Percentiles rank a stretch among this genome's conserved stretches.
phyloP scores from a whole-genome alignment of 1,140 invertebrate species.

The Notospermus geniculatus region DNA sequence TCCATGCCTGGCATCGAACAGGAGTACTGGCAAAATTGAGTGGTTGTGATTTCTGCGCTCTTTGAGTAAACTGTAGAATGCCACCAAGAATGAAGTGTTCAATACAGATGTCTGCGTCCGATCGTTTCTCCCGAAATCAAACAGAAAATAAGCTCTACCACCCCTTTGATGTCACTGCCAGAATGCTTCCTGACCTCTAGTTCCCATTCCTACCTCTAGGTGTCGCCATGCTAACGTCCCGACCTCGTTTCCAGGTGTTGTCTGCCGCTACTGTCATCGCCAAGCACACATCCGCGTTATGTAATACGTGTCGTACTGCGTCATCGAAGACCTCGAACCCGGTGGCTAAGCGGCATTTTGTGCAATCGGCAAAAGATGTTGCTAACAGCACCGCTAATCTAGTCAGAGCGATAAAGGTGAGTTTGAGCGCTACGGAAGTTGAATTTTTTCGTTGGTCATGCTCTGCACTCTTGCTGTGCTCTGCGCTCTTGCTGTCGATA shows the following conservation, averaged over 20 bases:
- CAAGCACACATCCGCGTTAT: slow-evolving; percentile 92
- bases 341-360: slow-evolving; percentile 92
- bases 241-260: slow-evolving; percentile 64
- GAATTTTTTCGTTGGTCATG: not conserved
- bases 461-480: no score
- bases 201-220: not conserved
- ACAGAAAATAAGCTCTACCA: no score
- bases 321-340: slow-evolving; percentile 90
- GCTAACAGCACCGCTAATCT: slow-evolving; percentile 92
- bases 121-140: no score
- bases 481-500: no score
- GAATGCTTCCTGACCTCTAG: no score
- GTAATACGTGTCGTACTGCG: slow-evolving; percentile 89
- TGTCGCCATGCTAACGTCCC: not conserved
- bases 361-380: slow-evolving; percentile 95
- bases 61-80: no score
- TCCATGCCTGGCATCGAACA: no score
- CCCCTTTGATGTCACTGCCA: no score
- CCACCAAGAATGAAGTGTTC: no score
- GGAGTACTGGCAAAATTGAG: no score
- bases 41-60: no score
- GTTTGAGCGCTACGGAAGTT: slow-evolving; percentile 1
- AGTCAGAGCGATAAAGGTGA: slow-evolving; percentile 89
- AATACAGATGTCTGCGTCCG: no score
- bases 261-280: slow-evolving; percentile 91